Evolutionary conservation across 23 tunicate species (phyloP).

Genomic region (Styela plicata): DNA sequence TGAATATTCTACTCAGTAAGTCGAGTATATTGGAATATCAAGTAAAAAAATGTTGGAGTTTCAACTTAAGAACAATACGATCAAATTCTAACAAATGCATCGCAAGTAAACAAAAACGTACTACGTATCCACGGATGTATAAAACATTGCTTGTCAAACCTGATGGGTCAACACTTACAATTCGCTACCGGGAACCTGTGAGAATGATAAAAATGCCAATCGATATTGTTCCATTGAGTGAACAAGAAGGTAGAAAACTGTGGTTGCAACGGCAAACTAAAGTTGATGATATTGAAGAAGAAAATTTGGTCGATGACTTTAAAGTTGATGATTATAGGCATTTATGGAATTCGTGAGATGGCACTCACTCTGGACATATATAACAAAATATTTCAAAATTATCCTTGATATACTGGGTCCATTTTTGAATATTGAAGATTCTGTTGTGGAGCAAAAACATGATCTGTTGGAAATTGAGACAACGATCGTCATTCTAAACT

Average conservation of each 20-base stretch:
- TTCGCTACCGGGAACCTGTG: constrained; percentile 48
- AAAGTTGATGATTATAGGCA: constrained; percentile 50
- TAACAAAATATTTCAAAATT: too few species aligned
- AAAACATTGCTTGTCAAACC: constrained; percentile 45
- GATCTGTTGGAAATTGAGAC: too few species aligned
- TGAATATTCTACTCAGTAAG: not conserved
- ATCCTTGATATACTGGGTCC: too few species aligned
- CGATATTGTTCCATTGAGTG: constrained; percentile 42
- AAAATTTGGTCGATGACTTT: constrained; percentile 28
- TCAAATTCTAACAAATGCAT: constrained; percentile 1
- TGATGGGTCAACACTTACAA: constrained; percentile 62
- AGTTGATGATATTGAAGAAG: constrained; percentile 21
- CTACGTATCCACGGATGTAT: constrained; percentile 83
- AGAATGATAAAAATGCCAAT: constrained; percentile 67
- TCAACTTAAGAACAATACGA: not conserved
- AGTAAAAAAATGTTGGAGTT: not conserved
- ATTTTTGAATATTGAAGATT: too few species aligned
- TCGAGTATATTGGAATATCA: too few species aligned
- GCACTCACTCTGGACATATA: too few species aligned
- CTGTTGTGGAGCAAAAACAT: too few species aligned
- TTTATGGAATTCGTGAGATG: constrained; percentile 39
- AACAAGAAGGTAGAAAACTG: constrained; percentile 47
- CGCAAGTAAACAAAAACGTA: constrained; percentile 43
- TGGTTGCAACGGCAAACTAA: constrained; percentile 61
- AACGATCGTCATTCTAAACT: too few species aligned